Conservation (phyloP, 2,113 vertebrate species). For the Chamaea fasciata region DNA sequence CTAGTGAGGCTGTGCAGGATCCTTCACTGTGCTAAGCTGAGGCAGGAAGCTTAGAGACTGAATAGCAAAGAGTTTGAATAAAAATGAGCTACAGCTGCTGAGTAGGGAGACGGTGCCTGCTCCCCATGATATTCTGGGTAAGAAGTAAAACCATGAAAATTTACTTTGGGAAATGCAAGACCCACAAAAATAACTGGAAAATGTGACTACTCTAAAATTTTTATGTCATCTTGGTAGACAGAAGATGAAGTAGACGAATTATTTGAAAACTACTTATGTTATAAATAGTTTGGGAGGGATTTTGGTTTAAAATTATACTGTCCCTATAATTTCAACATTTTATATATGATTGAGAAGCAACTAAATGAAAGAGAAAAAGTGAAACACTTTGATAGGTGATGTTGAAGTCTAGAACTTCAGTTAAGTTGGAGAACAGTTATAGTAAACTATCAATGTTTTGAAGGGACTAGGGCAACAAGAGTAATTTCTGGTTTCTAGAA, state of each 20-base stretch:
- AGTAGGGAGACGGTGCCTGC: not conserved
- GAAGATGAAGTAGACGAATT: not conserved
- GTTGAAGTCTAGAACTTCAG: not conserved
- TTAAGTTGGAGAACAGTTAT: not conserved
- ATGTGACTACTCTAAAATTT: not conserved
- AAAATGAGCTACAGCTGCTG: not conserved
- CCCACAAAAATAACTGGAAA: not conserved
- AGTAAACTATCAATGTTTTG: not conserved
- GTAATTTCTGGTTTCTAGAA: not conserved
- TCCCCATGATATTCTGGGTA: not conserved
- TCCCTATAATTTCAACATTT: not conserved
- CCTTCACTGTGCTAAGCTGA: not conserved
- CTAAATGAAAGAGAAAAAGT: not conserved
- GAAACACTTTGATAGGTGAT: not conserved
- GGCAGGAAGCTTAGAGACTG: not conserved
- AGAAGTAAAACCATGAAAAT: not conserved
- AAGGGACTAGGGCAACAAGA: not conserved
- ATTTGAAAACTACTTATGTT: not conserved
- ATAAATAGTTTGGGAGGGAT: not conserved
- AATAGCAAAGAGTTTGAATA: not conserved
- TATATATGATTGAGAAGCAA: not conserved
- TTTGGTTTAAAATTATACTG: not conserved
- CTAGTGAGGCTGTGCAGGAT: not conserved
- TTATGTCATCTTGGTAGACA: not conserved
- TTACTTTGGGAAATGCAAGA: not conserved